Evolutionary conservation across 2,113 vertebrate species (phyloP).

Genomic region (Lanius collurio): DNA sequence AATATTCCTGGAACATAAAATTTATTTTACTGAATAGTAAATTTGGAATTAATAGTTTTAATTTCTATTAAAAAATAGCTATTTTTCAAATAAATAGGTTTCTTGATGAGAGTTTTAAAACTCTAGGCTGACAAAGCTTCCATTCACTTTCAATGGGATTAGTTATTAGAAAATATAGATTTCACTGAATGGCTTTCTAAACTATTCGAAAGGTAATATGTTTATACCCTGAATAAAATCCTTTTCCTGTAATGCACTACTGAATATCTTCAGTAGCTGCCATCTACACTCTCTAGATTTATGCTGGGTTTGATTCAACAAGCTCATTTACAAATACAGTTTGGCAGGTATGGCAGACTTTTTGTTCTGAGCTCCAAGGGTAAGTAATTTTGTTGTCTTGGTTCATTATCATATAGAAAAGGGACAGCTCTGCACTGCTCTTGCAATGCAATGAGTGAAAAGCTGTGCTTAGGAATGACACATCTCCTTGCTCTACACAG

Average conservation of each 20-base stretch:
- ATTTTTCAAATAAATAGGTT: neutral
- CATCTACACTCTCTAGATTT: neutral
- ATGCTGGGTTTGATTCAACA: neutral
- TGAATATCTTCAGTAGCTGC: neutral
- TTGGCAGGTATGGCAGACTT: neutral
- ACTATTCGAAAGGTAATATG: neutral
- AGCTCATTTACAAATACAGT: neutral
- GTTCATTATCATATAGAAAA: neutral
- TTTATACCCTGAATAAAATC: neutral
- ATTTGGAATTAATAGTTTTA: neutral
- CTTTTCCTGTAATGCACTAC: neutral
- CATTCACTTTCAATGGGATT: neutral
- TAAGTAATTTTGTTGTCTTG: conserved; percentile 11
- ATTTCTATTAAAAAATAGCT: neutral
- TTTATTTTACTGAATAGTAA: neutral
- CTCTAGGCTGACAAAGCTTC: neutral
- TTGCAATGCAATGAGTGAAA: neutral
- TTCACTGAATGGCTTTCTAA: neutral
- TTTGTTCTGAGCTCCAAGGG: neutral
- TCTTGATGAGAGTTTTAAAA: neutral
- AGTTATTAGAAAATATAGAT: neutral
- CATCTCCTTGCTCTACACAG: neutral
- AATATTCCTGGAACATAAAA: neutral
- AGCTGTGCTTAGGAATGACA: neutral
- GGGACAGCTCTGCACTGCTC: neutral